Percentiles rank a stretch among this genome's conserved stretches.
These are phyloP conservation scores for Melanaphis sacchari DNA, from an alignment of 1,140 invertebrate species.

Conservation along the genomic window DNA sequence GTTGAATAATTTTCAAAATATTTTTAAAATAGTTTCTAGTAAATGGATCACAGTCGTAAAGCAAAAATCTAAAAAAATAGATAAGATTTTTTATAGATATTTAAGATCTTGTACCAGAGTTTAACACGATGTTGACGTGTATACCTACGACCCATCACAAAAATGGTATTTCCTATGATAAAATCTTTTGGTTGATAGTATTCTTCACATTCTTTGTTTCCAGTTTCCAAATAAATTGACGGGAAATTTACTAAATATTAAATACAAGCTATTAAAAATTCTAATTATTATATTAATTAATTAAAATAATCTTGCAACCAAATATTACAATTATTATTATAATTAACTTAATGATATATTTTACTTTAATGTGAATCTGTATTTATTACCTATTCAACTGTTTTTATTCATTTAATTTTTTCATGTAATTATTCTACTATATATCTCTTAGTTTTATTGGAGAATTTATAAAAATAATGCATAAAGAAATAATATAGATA, in stretches of 20 bases:
- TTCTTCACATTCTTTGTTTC: constrained; percentile 64
- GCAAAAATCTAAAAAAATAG: constrained; percentile 68
- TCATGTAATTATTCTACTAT: too few relatives aligned
- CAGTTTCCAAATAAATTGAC: neutral
- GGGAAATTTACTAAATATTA: constrained; percentile 44
- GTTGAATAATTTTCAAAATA: constrained; percentile 61
- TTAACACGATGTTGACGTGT: neutral
- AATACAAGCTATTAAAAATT: neutral
- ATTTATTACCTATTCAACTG: neutral
- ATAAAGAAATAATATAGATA: too few relatives aligned
- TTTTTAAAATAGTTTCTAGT: constrained; percentile 76
- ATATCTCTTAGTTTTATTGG: too few relatives aligned
- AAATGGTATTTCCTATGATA: constrained; percentile 74
- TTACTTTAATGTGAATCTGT: neutral
- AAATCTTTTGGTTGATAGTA: constrained; percentile 81
- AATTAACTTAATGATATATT: neutral
- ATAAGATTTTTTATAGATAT: neutral
- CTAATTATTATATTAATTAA: neutral
- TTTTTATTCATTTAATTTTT: too few relatives aligned
- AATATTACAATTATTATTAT: neutral
- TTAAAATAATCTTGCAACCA: neutral
- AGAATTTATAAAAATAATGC: too few relatives aligned
- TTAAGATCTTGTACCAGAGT: neutral
- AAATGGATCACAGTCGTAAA: constrained; percentile 81
- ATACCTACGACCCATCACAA: constrained; percentile 70